A percentile compares a stretch with the other conserved stretches of the same genome.
Evolutionary conservation across 2,888 invertebrate genomes (phyloP).

Genomic region (Nesidiocoris tenuis): DNA sequence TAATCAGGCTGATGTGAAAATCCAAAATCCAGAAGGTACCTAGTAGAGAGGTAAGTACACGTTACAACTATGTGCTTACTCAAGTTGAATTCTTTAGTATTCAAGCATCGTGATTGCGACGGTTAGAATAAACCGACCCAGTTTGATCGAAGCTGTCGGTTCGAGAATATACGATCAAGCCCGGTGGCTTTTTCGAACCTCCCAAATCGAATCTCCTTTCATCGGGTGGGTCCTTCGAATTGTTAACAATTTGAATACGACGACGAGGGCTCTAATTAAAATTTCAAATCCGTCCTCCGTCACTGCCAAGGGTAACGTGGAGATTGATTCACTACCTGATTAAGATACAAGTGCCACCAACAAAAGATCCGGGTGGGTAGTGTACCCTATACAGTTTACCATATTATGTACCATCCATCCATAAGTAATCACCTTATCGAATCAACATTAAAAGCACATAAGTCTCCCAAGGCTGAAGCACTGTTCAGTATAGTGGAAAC

Average conservation of each 20-base stretch:
- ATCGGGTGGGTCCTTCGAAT: background rate
- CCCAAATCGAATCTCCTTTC: constrained; percentile 18
- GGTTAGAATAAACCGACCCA: too few relatives aligned
- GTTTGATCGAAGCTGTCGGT: too few relatives aligned
- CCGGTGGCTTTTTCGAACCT: constrained; percentile 13
- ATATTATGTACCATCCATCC: too few relatives aligned
- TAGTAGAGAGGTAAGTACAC: too few relatives aligned
- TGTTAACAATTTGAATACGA: background rate
- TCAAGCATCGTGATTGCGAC: too few relatives aligned
- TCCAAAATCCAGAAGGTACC: too few relatives aligned
- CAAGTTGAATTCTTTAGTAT: too few relatives aligned
- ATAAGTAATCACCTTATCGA: too few relatives aligned
- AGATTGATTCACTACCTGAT: constrained; percentile 3
- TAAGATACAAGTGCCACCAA: constrained; percentile 23
- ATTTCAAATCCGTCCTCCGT: constrained; percentile 24
- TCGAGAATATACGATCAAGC: background rate
- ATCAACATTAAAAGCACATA: constrained; percentile 29
- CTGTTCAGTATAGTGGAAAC: too few relatives aligned
- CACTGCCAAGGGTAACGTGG: background rate
- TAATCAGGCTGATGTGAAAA: too few relatives aligned
- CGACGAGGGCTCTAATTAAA: constrained; percentile 19
- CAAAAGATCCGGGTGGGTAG: background rate
- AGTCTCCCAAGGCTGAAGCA: constrained; percentile 16
- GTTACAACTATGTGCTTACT: too few relatives aligned
- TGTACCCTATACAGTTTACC: too few relatives aligned